Conservation (phyloP, 2,113 vertebrate genomes). For the Albula glossodonta region DNA sequence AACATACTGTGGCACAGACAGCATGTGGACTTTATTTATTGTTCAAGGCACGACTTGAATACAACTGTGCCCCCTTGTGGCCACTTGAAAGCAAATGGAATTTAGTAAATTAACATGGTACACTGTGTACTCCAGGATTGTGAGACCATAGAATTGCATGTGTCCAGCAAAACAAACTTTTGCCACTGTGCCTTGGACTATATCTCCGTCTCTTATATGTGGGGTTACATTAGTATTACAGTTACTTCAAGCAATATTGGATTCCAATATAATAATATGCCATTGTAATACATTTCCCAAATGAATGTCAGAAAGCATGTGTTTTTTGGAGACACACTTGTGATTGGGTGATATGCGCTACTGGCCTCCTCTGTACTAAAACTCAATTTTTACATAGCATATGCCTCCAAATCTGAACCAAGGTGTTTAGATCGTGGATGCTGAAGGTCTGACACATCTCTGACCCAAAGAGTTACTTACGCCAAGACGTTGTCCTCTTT, state of each 20-base stretch:
- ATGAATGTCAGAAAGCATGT: too few relatives aligned
- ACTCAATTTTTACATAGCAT: not conserved
- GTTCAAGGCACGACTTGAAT: not conserved
- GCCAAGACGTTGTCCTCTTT: constrained; percentile 92
- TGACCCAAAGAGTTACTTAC: constrained; percentile 69
- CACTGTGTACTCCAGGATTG: too few relatives aligned
- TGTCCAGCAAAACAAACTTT: too few relatives aligned
- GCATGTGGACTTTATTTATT: not conserved
- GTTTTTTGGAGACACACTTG: too few relatives aligned
- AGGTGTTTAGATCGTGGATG: not conserved
- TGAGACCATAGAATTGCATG: too few relatives aligned
- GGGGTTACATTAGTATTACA: not conserved
- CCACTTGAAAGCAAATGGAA: not conserved
- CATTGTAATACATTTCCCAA: too few relatives aligned
- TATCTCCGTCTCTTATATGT: not conserved
- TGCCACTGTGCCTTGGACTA: not conserved
- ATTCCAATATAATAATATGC: not conserved
- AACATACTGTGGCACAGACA: not conserved
- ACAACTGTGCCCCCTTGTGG: not conserved
- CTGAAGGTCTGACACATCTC: not conserved
- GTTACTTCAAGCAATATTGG: not conserved
- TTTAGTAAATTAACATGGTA: not conserved
- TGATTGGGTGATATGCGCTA: too few relatives aligned
- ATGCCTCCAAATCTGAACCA: not conserved
- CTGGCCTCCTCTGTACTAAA: too few relatives aligned